Base-by-base conservation (phyloP, 2,113 vertebrate species). In the Lampris incognitus region DNA sequence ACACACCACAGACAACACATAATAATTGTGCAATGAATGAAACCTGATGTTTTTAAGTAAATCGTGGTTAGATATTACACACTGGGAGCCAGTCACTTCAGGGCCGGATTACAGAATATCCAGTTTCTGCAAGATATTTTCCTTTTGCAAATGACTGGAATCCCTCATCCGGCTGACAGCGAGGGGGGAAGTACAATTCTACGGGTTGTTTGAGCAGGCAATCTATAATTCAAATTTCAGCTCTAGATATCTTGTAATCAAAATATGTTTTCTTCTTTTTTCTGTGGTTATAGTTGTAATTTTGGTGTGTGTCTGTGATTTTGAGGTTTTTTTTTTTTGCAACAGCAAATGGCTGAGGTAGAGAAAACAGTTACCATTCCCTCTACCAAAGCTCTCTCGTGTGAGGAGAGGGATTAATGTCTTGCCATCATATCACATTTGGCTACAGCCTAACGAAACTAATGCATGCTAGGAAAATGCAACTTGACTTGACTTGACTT, bases 341-440 rank as follows among this genome's bases (percentile, higher is more conserved):
- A 94, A 96, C 94, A 96, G 95, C 97, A 99, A 97, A 99, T 99
- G 97, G 97, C 96, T 94, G 94, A 93, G 94, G 95, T 96, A 93
- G 93, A 95, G 96, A 97, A 96, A 95, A 97, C 95, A 97, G 95
- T 96, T 96, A 95, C 95, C 92, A 88, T 94, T 96, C 95, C 95
- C 77, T 66, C 92, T 93, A 94, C 90, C 94, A 95, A 93, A 95
- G 94, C 94, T 91, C 92, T 95, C 94, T 94, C 93, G 95, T 94
- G 94, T 95, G 95, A 95, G 94, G 92, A 87, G 87, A 95, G 95
- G 96, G 96, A 97, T 96, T 95, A 95, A 95, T 96, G 95, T 94
- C 94, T 94, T 94, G 92, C 93, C 80, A 83, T 75, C 76, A 81
- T 76, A 80, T 85, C 86, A 72, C 82, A 85, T 55, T 87, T 83